Base-by-base conservation (phyloP, 2,797 vertebrate species). In the Chloroceryle inda region DNA sequence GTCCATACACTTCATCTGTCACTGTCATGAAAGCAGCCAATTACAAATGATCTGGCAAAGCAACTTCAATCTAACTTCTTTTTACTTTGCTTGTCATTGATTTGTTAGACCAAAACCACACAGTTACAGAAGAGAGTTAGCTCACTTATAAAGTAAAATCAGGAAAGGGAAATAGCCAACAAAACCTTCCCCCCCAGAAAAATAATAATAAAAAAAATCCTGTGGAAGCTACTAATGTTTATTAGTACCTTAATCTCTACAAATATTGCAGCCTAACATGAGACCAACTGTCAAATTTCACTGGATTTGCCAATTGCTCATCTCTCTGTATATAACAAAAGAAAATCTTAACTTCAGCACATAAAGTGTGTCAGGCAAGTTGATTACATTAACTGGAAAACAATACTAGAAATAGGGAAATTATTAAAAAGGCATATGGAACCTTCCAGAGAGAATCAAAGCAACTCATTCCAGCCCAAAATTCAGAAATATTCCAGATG, bases 11-110 rank as follows among this genome's bases (percentile, higher is more conserved):
- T 77, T 94, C 84, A 85, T 82, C 81, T 92, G 81, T 87, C 81
- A 77, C 49, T 82, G 63, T 80, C 86, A 85, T 7, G 9, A 87
- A 73, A 85, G 18, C 61, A 72, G 81, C 67, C 59, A 82, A 47
- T 47, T 80, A 83, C 84, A 87, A 94, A 94, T 52, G 52, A 91
- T 22, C 52, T 93, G 84, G 64, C 80, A 93, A 42, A 50, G 22
- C 27, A 69, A 74, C 61, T 77, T 68, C 33, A 86, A 55, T 45
- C n/a, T 78, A 74, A 87, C 35, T 38, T 64, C 5, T 55, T 79
- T 79, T 72, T 40, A 88, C 71, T 63, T 84, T 83, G 33, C n/a
- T 83, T 68, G 61, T 45, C 45, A 59, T 62, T 76, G 74, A 77
- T 93, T 92, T 91, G 31, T 71, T 79, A 92, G 50, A 79, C 27